A percentile compares a stretch with the other conserved stretches of the same genome.
These are phyloP conservation scores for Engystomops pustulosus DNA, from an alignment of 2,113 vertebrate species.

Conservation along the genomic window DNA sequence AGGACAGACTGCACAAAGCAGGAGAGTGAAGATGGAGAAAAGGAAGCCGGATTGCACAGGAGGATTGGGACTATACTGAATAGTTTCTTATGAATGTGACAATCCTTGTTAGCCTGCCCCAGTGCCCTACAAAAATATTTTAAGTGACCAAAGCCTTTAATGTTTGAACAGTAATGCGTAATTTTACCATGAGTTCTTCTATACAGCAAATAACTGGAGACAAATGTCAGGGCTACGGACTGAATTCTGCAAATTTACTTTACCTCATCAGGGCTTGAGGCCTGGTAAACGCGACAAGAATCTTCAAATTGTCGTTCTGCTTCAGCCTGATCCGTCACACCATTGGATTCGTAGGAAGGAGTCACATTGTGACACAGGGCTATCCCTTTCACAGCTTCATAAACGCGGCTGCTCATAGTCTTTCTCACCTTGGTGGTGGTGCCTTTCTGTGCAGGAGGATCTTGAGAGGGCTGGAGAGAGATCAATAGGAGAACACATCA, in stretches of 20 bases:
- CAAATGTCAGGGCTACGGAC: too few relatives aligned
- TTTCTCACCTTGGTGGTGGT: constrained; percentile 92
- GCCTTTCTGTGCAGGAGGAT: constrained; percentile 83
- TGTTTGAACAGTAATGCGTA: too few relatives aligned
- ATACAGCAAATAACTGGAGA: too few relatives aligned
- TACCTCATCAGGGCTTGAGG: constrained; percentile 96
- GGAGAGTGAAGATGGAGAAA: too few relatives aligned
- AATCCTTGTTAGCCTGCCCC: too few relatives aligned
- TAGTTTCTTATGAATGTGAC: too few relatives aligned
- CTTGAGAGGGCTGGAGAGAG: constrained; percentile 80
- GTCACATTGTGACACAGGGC: constrained; percentile 97
- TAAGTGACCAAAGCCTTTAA: too few relatives aligned
- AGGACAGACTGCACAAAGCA: too few relatives aligned
- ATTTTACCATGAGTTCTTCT: too few relatives aligned
- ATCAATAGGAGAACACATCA: neutral
- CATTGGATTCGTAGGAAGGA: constrained; percentile 91
- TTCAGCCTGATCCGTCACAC: constrained; percentile 93
- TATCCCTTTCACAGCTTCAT: constrained; percentile 94
- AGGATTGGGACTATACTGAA: too few relatives aligned
- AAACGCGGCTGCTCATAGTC: constrained; percentile 93
- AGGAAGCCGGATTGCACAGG: too few relatives aligned
- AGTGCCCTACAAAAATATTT: too few relatives aligned
- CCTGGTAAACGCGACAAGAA: constrained; percentile 95
- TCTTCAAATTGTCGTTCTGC: constrained; percentile 95
- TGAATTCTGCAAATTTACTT: constrained; percentile 3